Conservation (phyloP, 2,888 invertebrate genomes). For the Habrosyne pyritoides region DNA sequence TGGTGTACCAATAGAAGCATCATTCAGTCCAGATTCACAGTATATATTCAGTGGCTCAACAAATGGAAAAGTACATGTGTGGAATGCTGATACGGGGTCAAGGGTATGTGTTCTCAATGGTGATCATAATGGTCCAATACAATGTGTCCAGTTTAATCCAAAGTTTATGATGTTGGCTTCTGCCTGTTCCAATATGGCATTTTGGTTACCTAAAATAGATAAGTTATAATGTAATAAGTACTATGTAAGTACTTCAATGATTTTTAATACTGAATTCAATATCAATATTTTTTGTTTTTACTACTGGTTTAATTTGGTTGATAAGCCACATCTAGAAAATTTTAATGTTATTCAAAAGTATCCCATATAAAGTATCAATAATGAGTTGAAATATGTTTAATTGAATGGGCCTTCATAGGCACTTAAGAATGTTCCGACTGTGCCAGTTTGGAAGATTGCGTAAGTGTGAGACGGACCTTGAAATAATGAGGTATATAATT, state of each 20-base stretch:
- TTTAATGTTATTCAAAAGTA: too few species aligned
- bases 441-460: too few species aligned
- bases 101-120: slow-evolving; percentile 95
- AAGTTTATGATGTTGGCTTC: slow-evolving; percentile 99
- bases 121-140: slow-evolving; percentile 97
- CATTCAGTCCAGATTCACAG: slow-evolving; percentile 99
- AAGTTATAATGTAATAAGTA: slow-evolving; percentile 79
- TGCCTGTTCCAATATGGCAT: slow-evolving; percentile 99
- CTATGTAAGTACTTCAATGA: not conserved
- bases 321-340: too few species aligned
- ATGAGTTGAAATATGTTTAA: too few species aligned
- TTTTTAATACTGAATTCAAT: not conserved
- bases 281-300: slow-evolving; percentile 7
- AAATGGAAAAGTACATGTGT: slow-evolving; percentile 97
- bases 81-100: slow-evolving; percentile 98
- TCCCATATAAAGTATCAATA: too few species aligned
- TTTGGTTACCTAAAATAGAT: slow-evolving; percentile 94
- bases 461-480: too few species aligned
- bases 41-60: slow-evolving; percentile 99
- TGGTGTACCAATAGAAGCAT: slow-evolving; percentile 97
- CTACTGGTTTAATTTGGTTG: too few species aligned
- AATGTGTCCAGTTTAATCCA: slow-evolving; percentile 99
- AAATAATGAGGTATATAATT: too few species aligned
- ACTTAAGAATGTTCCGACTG: too few species aligned
- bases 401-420: too few species aligned